Percentiles rank a stretch among this genome's conserved stretches.
These are phyloP conservation scores for Sthenelais limicola DNA, from an alignment of 2,888 invertebrate genomes.

Conservation along the genomic window DNA sequence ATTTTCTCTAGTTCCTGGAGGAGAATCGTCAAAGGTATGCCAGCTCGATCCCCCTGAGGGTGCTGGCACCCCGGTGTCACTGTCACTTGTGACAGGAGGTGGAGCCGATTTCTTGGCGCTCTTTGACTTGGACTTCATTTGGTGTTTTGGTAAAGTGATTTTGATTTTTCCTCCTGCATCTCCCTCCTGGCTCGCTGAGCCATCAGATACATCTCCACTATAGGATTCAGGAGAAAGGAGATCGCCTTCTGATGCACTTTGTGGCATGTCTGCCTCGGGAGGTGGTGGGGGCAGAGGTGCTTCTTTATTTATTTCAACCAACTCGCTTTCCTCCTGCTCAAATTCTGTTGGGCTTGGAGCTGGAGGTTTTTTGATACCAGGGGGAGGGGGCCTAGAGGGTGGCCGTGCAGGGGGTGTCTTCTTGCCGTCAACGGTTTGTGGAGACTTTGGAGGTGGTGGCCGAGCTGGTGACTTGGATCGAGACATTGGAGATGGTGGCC, in stretches of 20 bases:
- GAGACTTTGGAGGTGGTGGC: constrained; percentile 15
- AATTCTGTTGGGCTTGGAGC: neutral
- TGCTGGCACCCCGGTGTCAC: neutral
- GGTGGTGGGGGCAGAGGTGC: neutral
- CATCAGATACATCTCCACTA: constrained; percentile 1
- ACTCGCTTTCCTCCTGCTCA: constrained; percentile 29
- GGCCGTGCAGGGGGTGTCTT: constrained; percentile 24
- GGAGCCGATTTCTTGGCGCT: constrained; percentile 7
- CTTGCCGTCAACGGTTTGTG: constrained; percentile 23
- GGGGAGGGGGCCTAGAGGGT: constrained; percentile 27
- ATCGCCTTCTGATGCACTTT: neutral
- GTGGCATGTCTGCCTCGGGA: neutral
- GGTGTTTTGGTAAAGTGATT: constrained; percentile 31
- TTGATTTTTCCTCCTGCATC: constrained; percentile 19
- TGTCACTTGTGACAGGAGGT: neutral
- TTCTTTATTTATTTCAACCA: constrained; percentile 13
- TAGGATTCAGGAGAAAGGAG: neutral
- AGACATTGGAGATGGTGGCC: constrained; percentile 1
- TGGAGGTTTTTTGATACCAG: constrained; percentile 14
- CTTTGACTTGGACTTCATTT: constrained; percentile 6
- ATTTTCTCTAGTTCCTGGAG: neutral
- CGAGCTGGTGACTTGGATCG: constrained; percentile 22
- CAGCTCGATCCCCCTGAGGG: no score
- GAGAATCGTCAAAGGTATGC: constrained; percentile 4
- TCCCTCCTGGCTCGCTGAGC: neutral